Evolutionary conservation across 2,113 vertebrate species (phyloP).

Genomic region (Malurus cyaneus): DNA sequence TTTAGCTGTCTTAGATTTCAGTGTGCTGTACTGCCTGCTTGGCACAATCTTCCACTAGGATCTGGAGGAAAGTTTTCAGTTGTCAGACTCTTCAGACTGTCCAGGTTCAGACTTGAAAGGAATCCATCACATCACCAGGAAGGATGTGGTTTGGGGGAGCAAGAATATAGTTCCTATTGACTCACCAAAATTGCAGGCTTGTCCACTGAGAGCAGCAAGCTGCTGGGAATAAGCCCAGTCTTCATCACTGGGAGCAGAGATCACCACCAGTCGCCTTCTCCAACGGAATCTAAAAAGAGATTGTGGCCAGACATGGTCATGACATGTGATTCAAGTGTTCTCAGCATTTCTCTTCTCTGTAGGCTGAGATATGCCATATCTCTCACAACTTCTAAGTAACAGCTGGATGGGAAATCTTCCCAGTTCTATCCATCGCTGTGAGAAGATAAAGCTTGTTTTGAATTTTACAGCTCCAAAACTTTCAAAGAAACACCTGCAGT

Average conservation of each 20-base stretch:
- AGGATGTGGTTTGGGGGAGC: conserved; percentile 41
- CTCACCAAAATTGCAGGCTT: conserved; percentile 98
- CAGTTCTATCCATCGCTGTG: neutral
- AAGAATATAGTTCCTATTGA: conserved; percentile 21
- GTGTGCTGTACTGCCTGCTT: neutral
- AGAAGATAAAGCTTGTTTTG: neutral
- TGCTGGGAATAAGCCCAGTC: conserved; percentile 99
- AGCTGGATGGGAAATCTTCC: neutral
- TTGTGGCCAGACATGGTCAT: neutral
- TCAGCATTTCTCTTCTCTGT: neutral
- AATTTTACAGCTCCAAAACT: neutral
- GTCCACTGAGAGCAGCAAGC: conserved; percentile 89
- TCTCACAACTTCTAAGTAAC: neutral
- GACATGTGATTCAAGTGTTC: neutral
- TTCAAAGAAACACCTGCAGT: neutral
- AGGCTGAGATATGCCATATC: neutral
- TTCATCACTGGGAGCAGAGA: conserved; percentile 93
- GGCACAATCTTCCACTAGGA: neutral
- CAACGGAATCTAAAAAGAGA: conserved; percentile 88
- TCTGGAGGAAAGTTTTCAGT: neutral
- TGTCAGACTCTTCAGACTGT: neutral
- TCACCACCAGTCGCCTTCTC: conserved; percentile 93
- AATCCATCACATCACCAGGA: conserved; percentile 18
- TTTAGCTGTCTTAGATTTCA: neutral
- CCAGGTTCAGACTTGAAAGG: neutral